Conservation (phyloP, 2,113 vertebrate species). For the Melierax canorus region DNA sequence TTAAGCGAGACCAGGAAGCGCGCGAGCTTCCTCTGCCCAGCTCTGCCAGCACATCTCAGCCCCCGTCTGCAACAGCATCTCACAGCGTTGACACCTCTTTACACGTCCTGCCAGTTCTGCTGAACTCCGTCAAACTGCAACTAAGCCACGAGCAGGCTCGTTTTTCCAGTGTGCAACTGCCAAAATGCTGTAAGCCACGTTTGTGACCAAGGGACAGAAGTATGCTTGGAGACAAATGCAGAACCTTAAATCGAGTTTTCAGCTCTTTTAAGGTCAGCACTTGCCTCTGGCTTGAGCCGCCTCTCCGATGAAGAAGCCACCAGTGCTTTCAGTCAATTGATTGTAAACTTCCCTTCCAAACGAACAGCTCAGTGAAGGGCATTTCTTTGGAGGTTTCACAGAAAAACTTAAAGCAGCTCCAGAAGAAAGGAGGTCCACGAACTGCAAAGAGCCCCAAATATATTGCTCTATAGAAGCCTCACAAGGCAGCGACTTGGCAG, state of each 20-base stretch:
- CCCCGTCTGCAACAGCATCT: not conserved
- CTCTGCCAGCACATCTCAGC: not conserved
- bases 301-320: not conserved
- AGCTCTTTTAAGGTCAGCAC: not conserved
- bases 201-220: not conserved
- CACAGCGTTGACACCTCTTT: not conserved
- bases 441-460: not conserved
- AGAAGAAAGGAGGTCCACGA: not conserved
- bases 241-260: not conserved
- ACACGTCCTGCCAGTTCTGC: not conserved
- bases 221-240: not conserved
- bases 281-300: not conserved
- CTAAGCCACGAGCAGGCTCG: not conserved
- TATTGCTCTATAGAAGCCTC: slow-evolving; percentile 9
- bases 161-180: not conserved
- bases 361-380: not conserved
- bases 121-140: not conserved
- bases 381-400: not conserved
- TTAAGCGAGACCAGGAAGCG: not conserved
- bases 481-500: slow-evolving; percentile 43
- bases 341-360: not conserved
- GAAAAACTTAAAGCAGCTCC: not conserved
- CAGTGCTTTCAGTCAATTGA: not conserved
- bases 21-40: not conserved
- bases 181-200: rapidly evolving